Evolutionary conservation across 2,888 invertebrate species (phyloP).

Genomic region (Pediacus dermestoides): DNA sequence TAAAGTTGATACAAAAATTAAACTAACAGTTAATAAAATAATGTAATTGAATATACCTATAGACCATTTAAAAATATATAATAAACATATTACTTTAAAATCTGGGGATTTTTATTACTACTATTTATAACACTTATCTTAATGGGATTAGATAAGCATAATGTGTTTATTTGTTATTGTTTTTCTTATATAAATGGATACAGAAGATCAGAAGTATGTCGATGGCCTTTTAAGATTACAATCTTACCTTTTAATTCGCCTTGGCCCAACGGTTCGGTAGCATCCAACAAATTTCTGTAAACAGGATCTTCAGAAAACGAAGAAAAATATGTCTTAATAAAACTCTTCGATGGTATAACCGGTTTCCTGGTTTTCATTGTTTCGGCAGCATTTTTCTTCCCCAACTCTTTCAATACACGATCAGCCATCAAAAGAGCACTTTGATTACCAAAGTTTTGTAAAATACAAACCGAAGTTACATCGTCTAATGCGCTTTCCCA

Average conservation of each 20-base stretch:
- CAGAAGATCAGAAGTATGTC: no score
- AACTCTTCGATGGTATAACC: conserved; percentile 79
- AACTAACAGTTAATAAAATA: no score
- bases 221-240: conserved; percentile 6
- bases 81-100: no score
- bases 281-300: conserved; percentile 52
- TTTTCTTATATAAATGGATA: no score
- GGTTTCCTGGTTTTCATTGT: conserved; percentile 66
- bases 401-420: conserved; percentile 79
- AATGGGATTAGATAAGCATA: no score
- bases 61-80: no score
- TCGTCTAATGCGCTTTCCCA: conserved; percentile 83
- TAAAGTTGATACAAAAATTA: no score
- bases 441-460: conserved; percentile 84
- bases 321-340: conserved; percentile 81
- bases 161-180: no score
- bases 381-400: conserved; percentile 71
- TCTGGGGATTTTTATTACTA: no score
- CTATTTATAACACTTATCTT: no score
- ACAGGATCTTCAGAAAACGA: conserved; percentile 88
- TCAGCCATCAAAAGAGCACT: conserved; percentile 80
- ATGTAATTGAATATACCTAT: no score
- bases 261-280: conserved; percentile 36
- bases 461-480: conserved; percentile 86
- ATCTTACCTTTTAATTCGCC: conserved; percentile 40